Conservation (phyloP, 2,797 vertebrate genomes). For the Epinephelus malabaricus region DNA sequence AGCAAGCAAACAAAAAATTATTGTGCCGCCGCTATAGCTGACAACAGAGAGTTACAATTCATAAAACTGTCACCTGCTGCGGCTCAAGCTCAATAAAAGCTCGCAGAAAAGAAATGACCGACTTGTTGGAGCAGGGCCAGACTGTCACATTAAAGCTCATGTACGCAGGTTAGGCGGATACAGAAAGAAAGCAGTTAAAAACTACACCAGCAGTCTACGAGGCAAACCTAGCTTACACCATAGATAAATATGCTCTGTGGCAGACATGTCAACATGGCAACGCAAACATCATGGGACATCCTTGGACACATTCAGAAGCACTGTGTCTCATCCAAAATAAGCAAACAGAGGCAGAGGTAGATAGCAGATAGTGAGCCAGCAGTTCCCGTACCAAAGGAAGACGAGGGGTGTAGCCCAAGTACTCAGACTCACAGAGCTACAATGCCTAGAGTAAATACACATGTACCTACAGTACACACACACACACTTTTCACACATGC, state of each 20-base stretch:
- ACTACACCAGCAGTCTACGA: conserved; percentile 56
- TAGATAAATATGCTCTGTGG: conserved; percentile 63
- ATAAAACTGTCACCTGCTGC: conserved; percentile 62
- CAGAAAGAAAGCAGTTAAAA: conserved; percentile 58
- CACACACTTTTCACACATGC: conserved; percentile 45
- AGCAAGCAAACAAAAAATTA: conserved; percentile 60
- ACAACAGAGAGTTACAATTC: conserved; percentile 61
- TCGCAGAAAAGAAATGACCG: conserved; percentile 38
- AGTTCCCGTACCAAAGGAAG: conserved; percentile 43
- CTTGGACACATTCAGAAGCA: conserved; percentile 58
- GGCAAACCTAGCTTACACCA: conserved; percentile 49
- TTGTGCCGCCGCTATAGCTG: conserved; percentile 25
- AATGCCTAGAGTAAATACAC: conserved; percentile 79
- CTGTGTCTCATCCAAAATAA: conserved; percentile 57
- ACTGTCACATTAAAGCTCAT: conserved; percentile 50
- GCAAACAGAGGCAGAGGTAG: conserved; percentile 65
- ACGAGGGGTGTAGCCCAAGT: conserved; percentile 59
- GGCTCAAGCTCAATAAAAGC: conserved; percentile 55
- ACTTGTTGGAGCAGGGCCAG: conserved; percentile 37
- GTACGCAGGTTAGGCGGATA: conserved; percentile 37
- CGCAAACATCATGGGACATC: conserved; percentile 65
- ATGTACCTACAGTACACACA: conserved; percentile 27
- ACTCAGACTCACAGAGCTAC: conserved; percentile 71
- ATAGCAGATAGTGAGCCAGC: conserved; percentile 53
- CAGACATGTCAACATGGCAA: conserved; percentile 67